phyloP scores from a whole-genome alignment of 2,888 invertebrate genomes.

The Brenthis hecate region DNA sequence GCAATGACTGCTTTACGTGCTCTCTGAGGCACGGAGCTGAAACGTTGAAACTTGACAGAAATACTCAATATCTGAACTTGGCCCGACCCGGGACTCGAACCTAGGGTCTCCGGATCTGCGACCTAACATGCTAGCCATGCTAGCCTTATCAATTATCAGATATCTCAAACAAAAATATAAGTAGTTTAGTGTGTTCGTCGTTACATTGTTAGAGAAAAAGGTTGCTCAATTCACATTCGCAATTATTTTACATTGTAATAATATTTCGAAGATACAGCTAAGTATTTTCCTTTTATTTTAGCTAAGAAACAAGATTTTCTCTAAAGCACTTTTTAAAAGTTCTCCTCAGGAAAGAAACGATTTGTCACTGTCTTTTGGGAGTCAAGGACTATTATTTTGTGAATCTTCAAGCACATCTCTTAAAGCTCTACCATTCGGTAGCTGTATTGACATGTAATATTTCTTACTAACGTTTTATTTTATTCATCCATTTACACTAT shows the following conservation, averaged over 20 bases:
- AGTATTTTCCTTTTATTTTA: constrained; percentile 1
- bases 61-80: too few relatives aligned
- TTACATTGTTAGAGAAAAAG: neutral
- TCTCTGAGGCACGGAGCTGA: too few relatives aligned
- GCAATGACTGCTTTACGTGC: too few relatives aligned
- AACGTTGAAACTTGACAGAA: too few relatives aligned
- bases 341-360: neutral
- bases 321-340: constrained; percentile 5
- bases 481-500: neutral
- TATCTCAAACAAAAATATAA: too few relatives aligned
- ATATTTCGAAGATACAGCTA: neutral
- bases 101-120: too few relatives aligned
- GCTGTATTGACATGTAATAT: too few relatives aligned
- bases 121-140: too few relatives aligned
- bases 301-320: neutral
- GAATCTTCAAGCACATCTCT: constrained; percentile 8
- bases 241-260: too few relatives aligned
- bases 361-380: constrained; percentile 16
- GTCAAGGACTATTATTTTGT: constrained; percentile 11
- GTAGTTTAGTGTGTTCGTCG: neutral
- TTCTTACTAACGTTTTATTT: too few relatives aligned
- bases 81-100: too few relatives aligned
- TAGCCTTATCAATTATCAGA: too few relatives aligned
- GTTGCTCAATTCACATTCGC: neutral
- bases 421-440: neutral